Base-by-base conservation (phyloP, 2,113 vertebrate genomes). In the Hepsetus odoe region DNA sequence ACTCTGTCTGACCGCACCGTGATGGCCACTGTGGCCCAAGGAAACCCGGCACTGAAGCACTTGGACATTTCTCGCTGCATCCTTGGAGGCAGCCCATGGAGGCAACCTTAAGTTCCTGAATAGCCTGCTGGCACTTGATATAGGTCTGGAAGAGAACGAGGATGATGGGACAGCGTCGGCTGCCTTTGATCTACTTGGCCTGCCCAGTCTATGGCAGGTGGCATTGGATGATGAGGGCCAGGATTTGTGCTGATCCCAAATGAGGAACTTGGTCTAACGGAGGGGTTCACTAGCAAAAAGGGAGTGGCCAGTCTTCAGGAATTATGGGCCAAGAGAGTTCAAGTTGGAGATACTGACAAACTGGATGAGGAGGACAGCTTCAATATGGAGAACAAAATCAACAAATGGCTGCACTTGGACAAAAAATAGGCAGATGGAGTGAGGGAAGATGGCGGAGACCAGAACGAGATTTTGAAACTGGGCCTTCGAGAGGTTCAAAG, bases 31-130 rank as follows among this genome's bases (percentile, higher is more conserved):
- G 13, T 92, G 3, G 78, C 66, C 62, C 58, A 5, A 18, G 24
- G 13, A 64, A 92, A 89, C 65, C 79, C 35, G 12, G 74, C 72
- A 16, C 84, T 93, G 66, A 87, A 83, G 67, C 88, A 91, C 74
- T 82, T 93, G 14, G 89, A 93, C 28, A 80, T 93, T 16, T 92
- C 88, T 5, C 77, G 82, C 1, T 93, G 92, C 71, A 87, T 86
- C 73, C 5, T 77, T n/a, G 24, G n/a, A n/a, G n/a, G n/a, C n/a
- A n/a, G 24, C 40, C 35, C 42, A 38, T 14, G 38, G 65, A 55
- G 35, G 3, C 18, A 24, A 80, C 61, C 78, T 79, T 53, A 79
- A 78, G 14, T 77, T 76, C 7, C 86, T 93, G 44, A 26, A 49
- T 65, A 92, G 88, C 59, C 82, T 93, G 12, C 81, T 90, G 14